Base-by-base conservation (phyloP, 2,113 vertebrate genomes). In the Ophthalmolycus amberensis region DNA sequence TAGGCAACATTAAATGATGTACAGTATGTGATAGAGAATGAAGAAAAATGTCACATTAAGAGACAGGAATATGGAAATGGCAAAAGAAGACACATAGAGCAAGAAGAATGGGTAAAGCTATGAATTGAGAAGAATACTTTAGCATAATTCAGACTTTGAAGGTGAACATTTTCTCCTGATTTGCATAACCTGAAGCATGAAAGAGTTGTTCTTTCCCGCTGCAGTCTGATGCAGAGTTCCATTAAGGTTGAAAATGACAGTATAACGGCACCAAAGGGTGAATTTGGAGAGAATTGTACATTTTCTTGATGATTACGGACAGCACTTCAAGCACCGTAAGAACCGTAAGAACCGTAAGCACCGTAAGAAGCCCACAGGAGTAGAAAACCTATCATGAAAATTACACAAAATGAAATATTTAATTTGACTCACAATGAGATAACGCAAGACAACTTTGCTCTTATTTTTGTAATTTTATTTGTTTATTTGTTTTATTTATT, bases 111-210 rank as follows among this genome's bases (percentile, higher is more conserved):
- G 10, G 22, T 56, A 10, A n/a, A 54, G 20, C 50, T 5, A 54
- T 27, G 64, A 64, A 46, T 40, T 50, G 15, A 54, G 50, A 58
- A 16, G 14, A 73, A 37, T 4, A 29, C 37, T 32, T 54, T 52
- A 10, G 66, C 29, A 63, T 56, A 42, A 62, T 42, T 67, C 22
- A 46, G 9, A 64, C 29, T 73, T 70, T 37, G 44, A 68, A 15
- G 8, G 54, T 60, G 32, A 67, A 22, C 42, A 32, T 50, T 44
- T 22, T 6, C 27, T 25, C 16, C 22, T 37, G 12, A 59, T 70
- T 81, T 78, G 27, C 59, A 79, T 79, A 79, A 71, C 25, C 6
- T 74, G 27, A 75, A 64, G 34, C 65, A 75, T 79, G 52, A 75
- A 68, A 66, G n/a, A 69, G 12, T 3, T 22, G 16, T 52, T 37